Evolutionary conservation across 2,888 invertebrate species (phyloP), one percentile per base, ranked within the genome.

Genomic region (Cheilosia pagana): DNA sequence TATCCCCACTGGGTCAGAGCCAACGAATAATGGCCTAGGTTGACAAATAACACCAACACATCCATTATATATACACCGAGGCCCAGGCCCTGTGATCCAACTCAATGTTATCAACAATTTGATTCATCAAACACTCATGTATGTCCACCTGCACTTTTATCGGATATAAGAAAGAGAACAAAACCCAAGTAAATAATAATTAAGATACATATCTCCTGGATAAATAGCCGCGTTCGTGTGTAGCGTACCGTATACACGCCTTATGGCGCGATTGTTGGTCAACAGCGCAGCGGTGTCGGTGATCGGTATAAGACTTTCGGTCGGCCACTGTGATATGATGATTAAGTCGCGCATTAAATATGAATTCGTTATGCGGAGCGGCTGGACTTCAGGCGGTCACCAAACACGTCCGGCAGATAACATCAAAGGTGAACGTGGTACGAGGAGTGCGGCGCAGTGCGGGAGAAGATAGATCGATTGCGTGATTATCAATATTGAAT

Each of bases 401-500:
- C 63, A 62, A 63, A 78, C 78, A 78, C 31, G 81, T 74, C 50
- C 78, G 68, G 53, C 63, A 71, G 79, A 83, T 74, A 83, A 79
- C 57, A 83, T 83, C 79, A 79, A 41, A 68, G 43, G 31, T 53
- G 45, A 68, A 48, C 43, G 8, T 28, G 28, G 8, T 28, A 28
- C 8, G 8, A 23, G 28, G 43, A 21, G 35, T 19, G 43, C 8
- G 59, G 53, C 7, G 23, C 14, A 28, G 2, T 10, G n/a, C 25
- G 41, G 45, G 55, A 48, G 53, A 28, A 21, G 1, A 52, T 50
- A 67, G 63, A 85, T 85, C 70, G 79, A 79, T 85, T 67, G 71
- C 70, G 67, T 67, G 72, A 85, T 85, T 50, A 83, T 65, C 75
- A 75, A 71, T 74, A 85, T 81, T 75, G 85, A 76, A 85, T 67